Evolutionary conservation across 2,888 invertebrate genomes (phyloP).

Genomic region (Fissipunctia ypsillon): DNA sequence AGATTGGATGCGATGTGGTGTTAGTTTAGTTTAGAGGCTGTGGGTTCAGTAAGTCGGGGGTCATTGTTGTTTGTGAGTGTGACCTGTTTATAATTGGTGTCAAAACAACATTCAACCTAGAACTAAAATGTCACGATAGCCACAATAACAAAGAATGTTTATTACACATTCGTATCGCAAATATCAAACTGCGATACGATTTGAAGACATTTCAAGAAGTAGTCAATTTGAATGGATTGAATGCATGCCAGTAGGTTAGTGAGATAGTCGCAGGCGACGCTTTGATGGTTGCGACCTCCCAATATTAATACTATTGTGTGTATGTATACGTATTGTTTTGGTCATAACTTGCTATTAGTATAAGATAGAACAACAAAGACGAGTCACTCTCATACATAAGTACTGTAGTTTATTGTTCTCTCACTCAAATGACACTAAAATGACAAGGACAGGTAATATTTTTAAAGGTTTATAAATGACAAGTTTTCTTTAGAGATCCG

Average conservation of each 20-base stretch:
- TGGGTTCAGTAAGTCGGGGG: neutral
- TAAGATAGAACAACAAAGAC: neutral
- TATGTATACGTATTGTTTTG: slow-evolving; percentile 2
- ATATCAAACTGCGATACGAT: neutral
- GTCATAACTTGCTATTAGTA: slow-evolving; percentile 11
- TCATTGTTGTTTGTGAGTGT: slow-evolving; percentile 13
- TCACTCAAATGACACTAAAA: neutral
- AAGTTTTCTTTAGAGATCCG: too few relatives aligned
- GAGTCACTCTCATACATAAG: neutral
- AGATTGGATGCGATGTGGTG: slow-evolving; percentile 21
- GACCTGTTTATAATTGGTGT: neutral
- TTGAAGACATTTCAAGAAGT: neutral
- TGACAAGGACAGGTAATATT: neutral
- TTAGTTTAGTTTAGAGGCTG: slow-evolving; percentile 17
- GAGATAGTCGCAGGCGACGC: neutral
- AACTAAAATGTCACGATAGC: neutral
- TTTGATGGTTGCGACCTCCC: neutral
- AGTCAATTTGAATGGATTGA: neutral
- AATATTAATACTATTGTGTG: neutral
- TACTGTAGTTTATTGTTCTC: neutral
- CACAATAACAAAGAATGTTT: neutral
- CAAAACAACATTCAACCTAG: neutral
- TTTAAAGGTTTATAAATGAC: neutral
- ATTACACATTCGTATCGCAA: too few relatives aligned
- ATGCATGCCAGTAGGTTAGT: slow-evolving; percentile 6